Conservation (phyloP, 2,888 invertebrate species). For the Hydropsyche betteni region DNA sequence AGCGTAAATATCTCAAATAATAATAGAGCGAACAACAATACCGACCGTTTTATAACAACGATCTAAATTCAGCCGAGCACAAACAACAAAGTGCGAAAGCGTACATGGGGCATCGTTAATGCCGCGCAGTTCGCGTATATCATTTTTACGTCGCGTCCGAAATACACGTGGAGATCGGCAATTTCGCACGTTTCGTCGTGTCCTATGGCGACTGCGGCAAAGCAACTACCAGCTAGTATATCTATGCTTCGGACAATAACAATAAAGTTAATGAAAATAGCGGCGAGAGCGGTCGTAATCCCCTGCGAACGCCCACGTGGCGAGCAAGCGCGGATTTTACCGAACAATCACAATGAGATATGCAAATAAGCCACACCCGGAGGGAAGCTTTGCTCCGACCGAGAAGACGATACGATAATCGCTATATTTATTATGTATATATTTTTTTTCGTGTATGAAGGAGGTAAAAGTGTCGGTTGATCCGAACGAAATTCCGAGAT, state of each 20-base stretch:
- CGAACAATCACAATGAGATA: conserved; percentile 21
- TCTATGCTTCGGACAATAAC: neutral
- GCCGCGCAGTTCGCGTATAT: no score
- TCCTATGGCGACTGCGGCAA: no score
- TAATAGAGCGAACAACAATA: neutral
- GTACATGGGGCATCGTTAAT: neutral
- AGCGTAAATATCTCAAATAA: conserved; percentile 3
- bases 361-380: conserved; percentile 29
- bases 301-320: conserved; percentile 16
- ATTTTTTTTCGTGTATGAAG: no score
- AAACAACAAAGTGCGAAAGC: neutral
- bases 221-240: neutral
- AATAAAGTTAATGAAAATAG: conserved; percentile 26
- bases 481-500: no score
- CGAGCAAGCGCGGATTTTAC: neutral
- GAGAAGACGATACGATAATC: conserved; percentile 11
- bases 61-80: no score
- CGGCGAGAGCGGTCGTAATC: conserved; percentile 14
- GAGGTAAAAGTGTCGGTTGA: no score
- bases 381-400: neutral
- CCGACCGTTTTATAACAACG: neutral
- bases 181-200: no score
- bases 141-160: no score
- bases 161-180: no score
- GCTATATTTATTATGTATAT: conserved; percentile 2